Evolutionary conservation across 2,888 invertebrate genomes (phyloP), one percentile per base, ranked within the genome.

Genomic region (Endotricha flammealis): DNA sequence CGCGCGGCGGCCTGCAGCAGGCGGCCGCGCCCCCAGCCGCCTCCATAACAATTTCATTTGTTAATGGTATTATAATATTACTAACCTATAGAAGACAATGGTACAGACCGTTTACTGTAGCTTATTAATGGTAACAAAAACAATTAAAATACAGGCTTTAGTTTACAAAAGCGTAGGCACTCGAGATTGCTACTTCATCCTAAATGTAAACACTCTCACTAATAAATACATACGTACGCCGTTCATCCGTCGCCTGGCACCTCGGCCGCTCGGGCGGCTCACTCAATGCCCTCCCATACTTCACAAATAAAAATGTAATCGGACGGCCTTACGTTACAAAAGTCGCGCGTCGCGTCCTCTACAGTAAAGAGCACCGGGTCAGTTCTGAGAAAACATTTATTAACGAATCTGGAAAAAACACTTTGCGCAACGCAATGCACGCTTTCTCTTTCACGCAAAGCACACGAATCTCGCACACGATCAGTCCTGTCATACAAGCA

Each of bases 151-250:
- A 74, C 66, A 81, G 75, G 81, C 82, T 85, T 83, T 77, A 79
- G 75, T 85, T 82, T 83, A 86, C 83, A 85, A 85, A 20, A 85
- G 86, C 86, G 78, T 85, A 86, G 86, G 86, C 86, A 86, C 86
- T 86, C 86, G 86, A 86, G 86, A 86, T 86, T 86, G 83, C 86
- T 83, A 82, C 77, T 80, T 81, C 73, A 75, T 61, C 71, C 78
- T 81, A 73, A 66, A 68, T 55, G 65, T 74, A 79, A 65, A 67
- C 85, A 80, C 79, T 80, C 85, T 80, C 80, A 85, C 83, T 70
- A 86, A 86, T 86, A 86, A 86, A 86, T 86, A 86, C 80, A 60
- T 68, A 63, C 76, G 61, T 74, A 69, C 49, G 76, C 39, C 71
- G 67, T 64, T 67, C 79, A 70, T 61, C 63, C 72, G 52, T 41